Conservation (phyloP, 1,140 invertebrate genomes). For the Leptestheria dahalacensis region DNA sequence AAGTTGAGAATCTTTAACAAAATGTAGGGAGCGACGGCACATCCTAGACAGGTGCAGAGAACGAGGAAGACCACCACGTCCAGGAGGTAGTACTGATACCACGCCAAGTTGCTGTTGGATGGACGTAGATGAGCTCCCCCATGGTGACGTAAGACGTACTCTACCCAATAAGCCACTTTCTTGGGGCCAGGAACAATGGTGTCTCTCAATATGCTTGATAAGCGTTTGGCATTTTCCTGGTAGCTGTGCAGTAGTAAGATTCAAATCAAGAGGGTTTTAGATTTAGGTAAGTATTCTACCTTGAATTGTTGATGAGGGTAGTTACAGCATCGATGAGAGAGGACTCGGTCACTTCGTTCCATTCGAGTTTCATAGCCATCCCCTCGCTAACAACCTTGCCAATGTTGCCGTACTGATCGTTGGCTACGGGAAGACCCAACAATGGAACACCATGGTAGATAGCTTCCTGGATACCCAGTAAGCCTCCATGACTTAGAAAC, state of each 20-base stretch:
- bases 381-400: slow-evolving; percentile 5
- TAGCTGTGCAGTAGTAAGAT: slow-evolving; percentile 27
- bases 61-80: too few relatives aligned
- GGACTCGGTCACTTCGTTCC: slow-evolving; percentile 12
- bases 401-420: slow-evolving; percentile 31
- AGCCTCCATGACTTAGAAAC: slow-evolving; percentile 57
- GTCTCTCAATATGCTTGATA: slow-evolving; percentile 46
- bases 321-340: not conserved
- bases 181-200: slow-evolving; percentile 40
- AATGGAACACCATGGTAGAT: slow-evolving; percentile 55
- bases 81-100: too few relatives aligned
- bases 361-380: slow-evolving; percentile 10
- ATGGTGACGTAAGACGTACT: slow-evolving; percentile 20
- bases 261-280: not conserved
- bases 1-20: too few relatives aligned
- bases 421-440: slow-evolving; percentile 50
- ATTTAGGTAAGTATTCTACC: not conserved
- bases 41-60: too few relatives aligned
- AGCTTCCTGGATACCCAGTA: slow-evolving; percentile 54
- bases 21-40: too few relatives aligned
- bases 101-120: too few relatives aligned
- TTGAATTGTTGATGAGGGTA: not conserved
- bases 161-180: slow-evolving; percentile 47
- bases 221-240: slow-evolving; percentile 28
- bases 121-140: too few relatives aligned